phyloP scores from a whole-genome alignment of 2,797 vertebrate species.

The Scyliorhinus canicula region DNA sequence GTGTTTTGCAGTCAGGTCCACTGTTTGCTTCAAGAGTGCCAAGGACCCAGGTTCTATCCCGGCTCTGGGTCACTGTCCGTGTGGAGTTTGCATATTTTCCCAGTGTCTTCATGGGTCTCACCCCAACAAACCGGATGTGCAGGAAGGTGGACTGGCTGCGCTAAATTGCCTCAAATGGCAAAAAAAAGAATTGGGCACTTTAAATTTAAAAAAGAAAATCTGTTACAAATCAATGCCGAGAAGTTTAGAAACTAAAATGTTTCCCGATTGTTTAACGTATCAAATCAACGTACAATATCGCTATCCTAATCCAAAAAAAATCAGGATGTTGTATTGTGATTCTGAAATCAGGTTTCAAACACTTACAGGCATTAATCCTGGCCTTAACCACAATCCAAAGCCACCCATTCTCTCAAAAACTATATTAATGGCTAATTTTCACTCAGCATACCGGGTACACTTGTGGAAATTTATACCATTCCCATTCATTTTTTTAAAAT shows the following conservation, averaged over 20 bases:
- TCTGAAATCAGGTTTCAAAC: conserved; percentile 1
- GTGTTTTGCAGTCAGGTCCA: background rate
- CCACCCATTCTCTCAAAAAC: background rate
- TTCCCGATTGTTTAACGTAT: background rate
- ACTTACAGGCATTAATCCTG: background rate
- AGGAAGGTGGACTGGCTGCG: too few species aligned
- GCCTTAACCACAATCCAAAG: background rate
- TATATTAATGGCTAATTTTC: background rate
- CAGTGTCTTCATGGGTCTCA: too few species aligned
- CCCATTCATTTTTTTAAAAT: background rate
- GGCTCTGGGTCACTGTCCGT: too few species aligned
- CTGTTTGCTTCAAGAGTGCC: background rate
- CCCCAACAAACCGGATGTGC: too few species aligned
- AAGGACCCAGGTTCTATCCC: too few species aligned
- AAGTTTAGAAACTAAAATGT: background rate
- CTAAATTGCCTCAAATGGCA: too few species aligned
- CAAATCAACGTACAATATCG: background rate
- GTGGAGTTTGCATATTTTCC: too few species aligned
- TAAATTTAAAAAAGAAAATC: too few species aligned
- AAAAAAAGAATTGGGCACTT: too few species aligned
- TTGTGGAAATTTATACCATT: background rate
- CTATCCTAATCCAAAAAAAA: background rate
- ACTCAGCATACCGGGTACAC: background rate
- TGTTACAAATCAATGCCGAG: background rate
- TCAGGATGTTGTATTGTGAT: background rate